Base-by-base conservation (phyloP, 2,888 invertebrate genomes). In the Lasioglossum oenotherae region DNA sequence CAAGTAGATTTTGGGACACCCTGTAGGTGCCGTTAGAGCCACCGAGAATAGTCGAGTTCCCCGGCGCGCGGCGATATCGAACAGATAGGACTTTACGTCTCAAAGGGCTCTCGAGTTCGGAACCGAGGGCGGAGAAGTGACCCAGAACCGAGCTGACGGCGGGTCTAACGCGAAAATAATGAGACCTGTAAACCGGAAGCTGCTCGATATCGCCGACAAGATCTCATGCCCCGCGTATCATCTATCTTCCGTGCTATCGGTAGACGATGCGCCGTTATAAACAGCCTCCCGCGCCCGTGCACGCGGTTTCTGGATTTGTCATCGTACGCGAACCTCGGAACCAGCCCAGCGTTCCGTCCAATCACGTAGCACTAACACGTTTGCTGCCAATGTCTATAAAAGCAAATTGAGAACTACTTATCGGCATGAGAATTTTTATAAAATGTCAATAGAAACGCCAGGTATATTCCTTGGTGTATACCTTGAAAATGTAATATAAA, bases 111-210 rank as follows among this genome's bases (percentile, higher is more conserved):
- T 82, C 81, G 74, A 86, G 86, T 78, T 75, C 77, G 79, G 27
- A n/a, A 74, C 16, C 77, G 74, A 78, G 83, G 75, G 41, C 77
- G 67, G 80, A 76, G 87, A 78, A 80, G 80, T 85, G 87, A 88
- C 81, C 84, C 71, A 78, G 81, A 84, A 80, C 75, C 74, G 81
- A 31, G 72, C 74, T 78, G 78, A 80, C 80, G 80, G 84, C 72
- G n/a, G 84, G 64, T 85, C 84, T 91, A 91, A 92, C 90, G 88
- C 81, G 91, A 91, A 92, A 92, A 91, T 93, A 92, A 93, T 92
- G 91, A 91, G 83, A 84, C 81, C 85, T 86, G 88, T 88, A 87
- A 90, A 89, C 87, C 88, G 91, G 89, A 90, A 90, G 85, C 82
- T 87, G 82, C 57, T 71, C 76, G 79, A 83, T 90, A 90, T 92